Base-by-base conservation (phyloP, 2,888 invertebrate species). In the Fragum whitleyi region DNA sequence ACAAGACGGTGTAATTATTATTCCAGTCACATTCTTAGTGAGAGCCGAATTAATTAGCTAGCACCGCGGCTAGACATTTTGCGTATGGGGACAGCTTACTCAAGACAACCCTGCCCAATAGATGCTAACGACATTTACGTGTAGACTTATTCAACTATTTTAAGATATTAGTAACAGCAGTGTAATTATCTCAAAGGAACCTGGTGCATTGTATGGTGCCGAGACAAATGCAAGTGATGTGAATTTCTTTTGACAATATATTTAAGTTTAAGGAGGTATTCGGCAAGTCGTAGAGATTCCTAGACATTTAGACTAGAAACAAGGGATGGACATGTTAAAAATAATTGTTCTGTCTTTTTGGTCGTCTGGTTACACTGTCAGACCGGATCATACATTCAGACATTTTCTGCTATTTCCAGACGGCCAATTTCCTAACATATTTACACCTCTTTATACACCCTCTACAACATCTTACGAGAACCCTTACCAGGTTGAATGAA, bases 291-390 rank as follows among this genome's bases (percentile, higher is more conserved):
- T n/a, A n/a, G n/a, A n/a, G n/a, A n/a, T n/a, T n/a, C n/a, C n/a
- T n/a, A n/a, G n/a, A n/a, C n/a, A n/a, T n/a, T n/a, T n/a, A n/a
- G n/a, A 47, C 14, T 3, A 47, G 47, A 47, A n/a, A 19, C 39
- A 47, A 47, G 47, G 47, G 47, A 47, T 47, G 47, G n/a, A 47
- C 47, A 47, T 47, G 47, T 47, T 47, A 47, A 47, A 47, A 47
- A 47, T 47, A 47, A 47, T 47, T 47, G 47, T 47, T n/a, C 47
- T 47, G 47, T 47, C 47, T 47, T n/a, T 47, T 47, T 14, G 47
- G 47, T 47, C 47, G 47, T 47, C 47, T 47, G 47, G 47, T 47
- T 47, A 9, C 47, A 47, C 47, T 47, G 47, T 47, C n/a, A 47
- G 47, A 47, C 47, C 47, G 47, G 47, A 47, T 47, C 47, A 47